Evolutionary conservation across 2,888 invertebrate genomes (phyloP).

Genomic region (Osmoderma eremita): DNA sequence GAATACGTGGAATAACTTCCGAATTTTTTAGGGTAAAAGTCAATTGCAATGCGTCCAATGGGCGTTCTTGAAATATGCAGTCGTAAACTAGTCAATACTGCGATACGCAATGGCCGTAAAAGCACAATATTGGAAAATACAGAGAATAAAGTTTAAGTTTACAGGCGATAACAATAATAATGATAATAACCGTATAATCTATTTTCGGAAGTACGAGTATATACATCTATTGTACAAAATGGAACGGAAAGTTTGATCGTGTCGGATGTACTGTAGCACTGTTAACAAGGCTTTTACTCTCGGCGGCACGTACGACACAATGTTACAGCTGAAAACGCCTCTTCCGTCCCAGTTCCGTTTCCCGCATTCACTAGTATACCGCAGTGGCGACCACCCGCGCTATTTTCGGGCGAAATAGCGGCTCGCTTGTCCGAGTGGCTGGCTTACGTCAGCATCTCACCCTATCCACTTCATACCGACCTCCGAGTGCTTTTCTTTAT

Average conservation of each 20-base stretch:
- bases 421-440: constrained; percentile 28
- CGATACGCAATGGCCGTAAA: background rate
- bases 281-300: constrained; percentile 36
- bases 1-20: background rate
- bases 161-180: constrained; percentile 10
- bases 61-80: too few relatives aligned
- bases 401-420: constrained; percentile 29
- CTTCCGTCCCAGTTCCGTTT: constrained; percentile 30
- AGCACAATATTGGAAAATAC: constrained; percentile 10
- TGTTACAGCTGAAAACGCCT: constrained; percentile 31
- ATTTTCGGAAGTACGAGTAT: constrained; percentile 21
- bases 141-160: constrained; percentile 6
- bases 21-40: too few relatives aligned
- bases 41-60: too few relatives aligned
- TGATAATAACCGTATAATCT: constrained; percentile 12
- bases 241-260: constrained; percentile 18
- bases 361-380: constrained; percentile 4
- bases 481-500: constrained; percentile 12
- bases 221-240: constrained; percentile 26
- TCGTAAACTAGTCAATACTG: too few relatives aligned
- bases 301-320: constrained; percentile 33
- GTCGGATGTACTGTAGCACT: constrained; percentile 20
- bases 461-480: constrained; percentile 1
- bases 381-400: constrained; percentile 13
- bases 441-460: constrained; percentile 20